phyloP scores from a whole-genome alignment of 2,797 vertebrate species.

The Sebastes miniatus region DNA sequence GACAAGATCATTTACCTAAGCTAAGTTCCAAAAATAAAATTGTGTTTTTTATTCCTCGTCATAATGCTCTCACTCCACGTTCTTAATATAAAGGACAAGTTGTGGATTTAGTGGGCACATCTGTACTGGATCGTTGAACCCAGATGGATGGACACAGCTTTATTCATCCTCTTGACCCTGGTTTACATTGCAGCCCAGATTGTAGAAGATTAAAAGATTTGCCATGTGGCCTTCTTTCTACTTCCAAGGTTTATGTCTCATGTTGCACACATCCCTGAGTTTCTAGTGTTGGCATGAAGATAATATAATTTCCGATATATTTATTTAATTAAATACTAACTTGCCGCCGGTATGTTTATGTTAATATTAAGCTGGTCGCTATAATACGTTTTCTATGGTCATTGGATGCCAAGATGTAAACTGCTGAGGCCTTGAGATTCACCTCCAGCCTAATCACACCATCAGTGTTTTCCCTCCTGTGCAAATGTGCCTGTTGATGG shows the following conservation, averaged over 20 bases:
- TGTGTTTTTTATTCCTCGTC: background rate
- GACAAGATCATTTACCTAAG: background rate
- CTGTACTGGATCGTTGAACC: constrained; percentile 54
- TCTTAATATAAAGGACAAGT: constrained; percentile 20
- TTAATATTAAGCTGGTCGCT: constrained; percentile 12
- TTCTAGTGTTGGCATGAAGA: constrained; percentile 6
- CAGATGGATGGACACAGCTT: constrained; percentile 48
- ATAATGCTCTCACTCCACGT: constrained; percentile 9
- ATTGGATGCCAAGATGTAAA: constrained; percentile 55
- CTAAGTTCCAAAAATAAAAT: background rate
- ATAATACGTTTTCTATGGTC: constrained; percentile 10
- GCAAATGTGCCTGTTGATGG: constrained; percentile 79
- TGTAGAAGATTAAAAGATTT: constrained; percentile 68
- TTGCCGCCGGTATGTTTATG: background rate
- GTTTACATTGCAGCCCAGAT: constrained; percentile 52
- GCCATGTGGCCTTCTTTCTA: constrained; percentile 50
- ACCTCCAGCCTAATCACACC: constrained; percentile 76
- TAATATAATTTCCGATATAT: background rate
- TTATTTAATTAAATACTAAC: background rate
- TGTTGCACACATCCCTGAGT: constrained; percentile 21
- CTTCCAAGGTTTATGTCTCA: constrained; percentile 34
- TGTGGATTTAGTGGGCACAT: constrained; percentile 33
- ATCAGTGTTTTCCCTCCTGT: constrained; percentile 62
- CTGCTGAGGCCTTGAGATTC: constrained; percentile 70
- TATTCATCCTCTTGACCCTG: constrained; percentile 38